Base-by-base conservation (phyloP, 1,140 invertebrate genomes). In the Anastrepha ludens region DNA sequence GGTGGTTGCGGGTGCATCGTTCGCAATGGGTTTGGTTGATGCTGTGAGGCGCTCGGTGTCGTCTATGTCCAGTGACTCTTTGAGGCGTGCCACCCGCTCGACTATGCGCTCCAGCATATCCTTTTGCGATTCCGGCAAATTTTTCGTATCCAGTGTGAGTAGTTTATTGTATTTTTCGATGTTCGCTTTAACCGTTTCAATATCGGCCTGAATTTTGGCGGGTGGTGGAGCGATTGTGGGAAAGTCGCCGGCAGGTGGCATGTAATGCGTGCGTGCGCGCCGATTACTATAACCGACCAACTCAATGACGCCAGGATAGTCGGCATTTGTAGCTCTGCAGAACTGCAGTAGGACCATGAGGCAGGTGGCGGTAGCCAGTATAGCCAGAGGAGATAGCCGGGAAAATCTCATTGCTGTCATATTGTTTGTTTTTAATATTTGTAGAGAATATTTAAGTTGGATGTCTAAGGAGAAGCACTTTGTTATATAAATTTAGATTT, bases 61-160 rank as follows among this genome's bases (percentile, higher is more conserved):
- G 64, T 91, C 89, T 17, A 93, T 92, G 62, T 93, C 92, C 60
- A 93, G 78, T 1, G 91, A 90, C 50, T 93, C 92, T 86, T 93
- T 93, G 0, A 93, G 88, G 0, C 92, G 87, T 2, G 92, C 92
- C 87, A 93, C 92, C 58, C 92, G 90, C 87, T 93, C 92, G 44
- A 93, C 92, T 58, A 93, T 93, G 4, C 92, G 88, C 60, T 93
- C 92, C 88, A 93, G 87, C 91, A 93, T 92, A 86, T 93, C 91
- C 91, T 93, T 93, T 85, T 93, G 92, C 67, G 90, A 91, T 87
- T 93, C 92, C 3, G 92, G 91, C 85, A 93, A 64, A 87, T 93
- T 92, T 88, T 91, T 92, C 0, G 92, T 93, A 85, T 93, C 92
- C 64, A 93, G 60, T 86, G 92, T 90, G 2, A 93, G 70, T 11